Evolutionary conservation across 37 sponge, comb jelly and placozoan species (phyloP), one percentile per base, ranked within the genome.

Genomic region (Cliona cf. orientalis): DNA sequence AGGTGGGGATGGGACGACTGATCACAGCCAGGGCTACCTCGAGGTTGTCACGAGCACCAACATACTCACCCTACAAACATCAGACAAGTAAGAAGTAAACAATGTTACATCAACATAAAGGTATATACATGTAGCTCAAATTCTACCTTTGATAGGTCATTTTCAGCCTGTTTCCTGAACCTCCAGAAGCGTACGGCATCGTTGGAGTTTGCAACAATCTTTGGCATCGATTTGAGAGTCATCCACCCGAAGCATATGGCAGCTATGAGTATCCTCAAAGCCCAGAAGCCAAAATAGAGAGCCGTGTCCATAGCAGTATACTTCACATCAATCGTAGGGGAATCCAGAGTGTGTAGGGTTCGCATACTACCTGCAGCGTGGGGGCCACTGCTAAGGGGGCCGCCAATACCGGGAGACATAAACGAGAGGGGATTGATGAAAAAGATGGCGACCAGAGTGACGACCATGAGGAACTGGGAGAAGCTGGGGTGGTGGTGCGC

Each of bases 201-300:
- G n/a, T 46, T 32, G 26, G 87, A 79, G 22, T 80, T 66, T 45
- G 74, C 36, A 1, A 34, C 53, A 42, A 58, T 25, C 5, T 32
- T 58, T 29, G 83, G 82, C 35, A 81, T 77, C 3, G 93, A 80
- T 38, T 72, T 66, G 14, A 85, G 29, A 32, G 72, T 80, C 58
- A 89, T 40, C 69, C 78, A 71, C 6, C 93, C 93, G 37, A 89
- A 79, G 56, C 86, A 85, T 36, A 88, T 57, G 25, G 71, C 78
- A 31, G 89, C 86, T 42, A 85, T 44, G 9, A 85, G 21, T 39
- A 85, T 36, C 46, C 86, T 36, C 57, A 84, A 66, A 19, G 7
- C 65, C 84, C 84, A 89, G 26, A 85, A 28, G 36, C 62, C 42
- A n/a, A 29, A 29, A 25, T 46, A 83, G 40, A 77, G 42, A 25